Conservation (phyloP, 2,797 vertebrate species). For the Sebastes trivittatus region DNA sequence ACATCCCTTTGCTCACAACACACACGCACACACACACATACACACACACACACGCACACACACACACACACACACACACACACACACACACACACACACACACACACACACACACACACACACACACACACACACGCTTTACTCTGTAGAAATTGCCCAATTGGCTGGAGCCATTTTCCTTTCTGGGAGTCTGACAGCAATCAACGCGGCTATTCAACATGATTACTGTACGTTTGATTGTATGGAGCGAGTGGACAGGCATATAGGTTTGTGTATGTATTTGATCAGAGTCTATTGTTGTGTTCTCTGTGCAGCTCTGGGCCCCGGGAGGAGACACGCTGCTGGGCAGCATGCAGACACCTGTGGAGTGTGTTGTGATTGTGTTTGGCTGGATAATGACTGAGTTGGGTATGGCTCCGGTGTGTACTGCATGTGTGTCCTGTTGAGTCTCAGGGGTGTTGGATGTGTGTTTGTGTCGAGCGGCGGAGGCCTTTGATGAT, state of each 20-base stretch:
- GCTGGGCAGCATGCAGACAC: slow-evolving; percentile 43
- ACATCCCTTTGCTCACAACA: not conserved
- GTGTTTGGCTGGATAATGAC: slow-evolving; percentile 28
- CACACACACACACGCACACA: not conserved
- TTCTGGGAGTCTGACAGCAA: slow-evolving; percentile 11
- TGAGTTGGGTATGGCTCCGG: not conserved
- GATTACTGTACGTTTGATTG: slow-evolving; percentile 17
- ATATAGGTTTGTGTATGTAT: slow-evolving; percentile 1
- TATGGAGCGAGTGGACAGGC: not conserved
- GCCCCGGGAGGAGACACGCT: not conserved
- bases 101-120: not conserved
- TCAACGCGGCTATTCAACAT: slow-evolving; percentile 26
- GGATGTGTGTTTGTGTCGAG: slow-evolving; percentile 21
- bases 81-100: too few relatives aligned
- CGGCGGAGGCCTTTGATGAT: slow-evolving; percentile 34
- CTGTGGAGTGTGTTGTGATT: slow-evolving; percentile 38
- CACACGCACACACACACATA: not conserved
- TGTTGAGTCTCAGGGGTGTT: slow-evolving; percentile 40
- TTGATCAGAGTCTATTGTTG: slow-evolving; percentile 29
- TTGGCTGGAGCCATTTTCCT: slow-evolving; percentile 27
- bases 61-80: not conserved
- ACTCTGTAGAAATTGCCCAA: slow-evolving; percentile 25
- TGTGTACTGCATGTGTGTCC: slow-evolving; percentile 18
- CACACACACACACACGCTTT: not conserved
- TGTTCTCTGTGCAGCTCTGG: not conserved